These are phyloP conservation scores for Tenthredo notha DNA, from an alignment of 2,888 invertebrate species.

Conservation along the genomic window DNA sequence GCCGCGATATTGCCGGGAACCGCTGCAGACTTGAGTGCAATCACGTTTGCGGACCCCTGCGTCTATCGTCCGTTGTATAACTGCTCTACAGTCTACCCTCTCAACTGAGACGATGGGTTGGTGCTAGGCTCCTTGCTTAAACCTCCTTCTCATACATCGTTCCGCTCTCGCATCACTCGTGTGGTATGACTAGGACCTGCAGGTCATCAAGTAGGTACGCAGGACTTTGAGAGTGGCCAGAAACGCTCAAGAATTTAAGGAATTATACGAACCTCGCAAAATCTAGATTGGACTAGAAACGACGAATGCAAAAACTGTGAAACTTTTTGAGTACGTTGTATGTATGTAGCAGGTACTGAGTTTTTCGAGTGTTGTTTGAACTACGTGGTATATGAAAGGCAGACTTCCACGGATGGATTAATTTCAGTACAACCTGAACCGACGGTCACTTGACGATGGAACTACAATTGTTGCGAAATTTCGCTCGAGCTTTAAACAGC, in stretches of 20 bases:
- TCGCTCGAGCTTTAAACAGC: not conserved
- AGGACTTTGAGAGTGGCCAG: not conserved
- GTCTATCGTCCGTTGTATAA: slow-evolving; percentile 50
- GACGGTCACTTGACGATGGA: slow-evolving; percentile 23
- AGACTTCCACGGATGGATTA: slow-evolving; percentile 11
- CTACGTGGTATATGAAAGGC: slow-evolving; percentile 9
- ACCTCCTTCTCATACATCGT: not conserved
- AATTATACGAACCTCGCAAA: not conserved
- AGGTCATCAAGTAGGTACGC: slow-evolving; percentile 8
- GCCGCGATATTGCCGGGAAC: slow-evolving; percentile 76
- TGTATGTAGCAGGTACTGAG: not conserved
- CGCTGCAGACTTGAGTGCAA: slow-evolving; percentile 76
- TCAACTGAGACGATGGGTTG: slow-evolving; percentile 30
- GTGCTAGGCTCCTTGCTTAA: slow-evolving; percentile 40
- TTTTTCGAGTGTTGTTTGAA: slow-evolving; percentile 37
- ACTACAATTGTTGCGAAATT: slow-evolving; percentile 18
- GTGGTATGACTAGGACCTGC: not conserved
- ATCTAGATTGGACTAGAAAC: not conserved
- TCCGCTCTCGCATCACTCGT: not conserved
- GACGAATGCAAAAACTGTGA: not conserved
- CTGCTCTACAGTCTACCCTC: slow-evolving; percentile 44
- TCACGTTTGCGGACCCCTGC: slow-evolving; percentile 66
- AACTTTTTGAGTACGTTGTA: not conserved
- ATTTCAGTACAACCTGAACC: slow-evolving; percentile 5
- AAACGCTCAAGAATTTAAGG: not conserved